Conservation (phyloP, 53 echinoderm and acorn worm species). For the Crossaster papposus region DNA sequence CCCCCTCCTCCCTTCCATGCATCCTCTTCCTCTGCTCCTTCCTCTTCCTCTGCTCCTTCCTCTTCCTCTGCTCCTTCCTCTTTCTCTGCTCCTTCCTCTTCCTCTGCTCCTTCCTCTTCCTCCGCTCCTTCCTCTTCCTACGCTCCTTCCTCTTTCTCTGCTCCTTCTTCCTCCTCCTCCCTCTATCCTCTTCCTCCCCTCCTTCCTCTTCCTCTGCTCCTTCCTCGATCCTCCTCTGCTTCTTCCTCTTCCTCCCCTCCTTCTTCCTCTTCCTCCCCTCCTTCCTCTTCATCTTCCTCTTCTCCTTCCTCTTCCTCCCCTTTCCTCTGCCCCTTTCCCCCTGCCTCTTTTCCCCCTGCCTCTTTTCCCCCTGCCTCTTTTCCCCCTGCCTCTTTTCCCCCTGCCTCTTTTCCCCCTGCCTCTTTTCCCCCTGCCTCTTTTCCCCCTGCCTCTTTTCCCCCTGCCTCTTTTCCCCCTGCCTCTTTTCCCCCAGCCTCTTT, state of each 20-base stretch:
- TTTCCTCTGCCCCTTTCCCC: neutral
- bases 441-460: neutral
- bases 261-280: no score
- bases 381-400: neutral
- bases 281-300: neutral
- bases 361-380: neutral
- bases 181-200: no score
- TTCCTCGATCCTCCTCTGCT: neutral
- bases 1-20: no score
- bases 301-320: no score
- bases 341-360: neutral
- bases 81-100: neutral
- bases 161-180: neutral
- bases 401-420: neutral
- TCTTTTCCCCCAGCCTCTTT: neutral
- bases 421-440: neutral
- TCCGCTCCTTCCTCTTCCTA: neutral
- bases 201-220: neutral
- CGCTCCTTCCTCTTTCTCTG: neutral
- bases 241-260: no score
- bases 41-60: no score
- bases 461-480: neutral
- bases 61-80: no score
- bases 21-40: neutral
- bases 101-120: no score